phyloP scores from a whole-genome alignment of 2,113 vertebrate species.

The Lucifuga dentata region DNA sequence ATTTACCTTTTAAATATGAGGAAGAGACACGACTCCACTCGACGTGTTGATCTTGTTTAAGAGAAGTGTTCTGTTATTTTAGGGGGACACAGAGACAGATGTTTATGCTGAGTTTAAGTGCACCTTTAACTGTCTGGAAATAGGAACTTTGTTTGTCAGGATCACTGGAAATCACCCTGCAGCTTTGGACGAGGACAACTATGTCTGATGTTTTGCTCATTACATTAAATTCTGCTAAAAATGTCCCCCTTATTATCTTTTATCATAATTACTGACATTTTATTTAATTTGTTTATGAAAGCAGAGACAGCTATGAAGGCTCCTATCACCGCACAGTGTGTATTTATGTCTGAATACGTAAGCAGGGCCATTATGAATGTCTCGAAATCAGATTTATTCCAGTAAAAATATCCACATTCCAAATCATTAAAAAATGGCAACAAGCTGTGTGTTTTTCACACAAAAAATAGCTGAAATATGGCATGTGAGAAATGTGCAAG shows the following conservation, averaged over 20 bases:
- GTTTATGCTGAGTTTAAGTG: conserved; percentile 28
- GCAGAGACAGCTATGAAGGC: conserved; percentile 45
- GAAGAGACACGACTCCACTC: not conserved
- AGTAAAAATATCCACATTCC: conserved; percentile 68
- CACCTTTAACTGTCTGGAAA: conserved; percentile 81
- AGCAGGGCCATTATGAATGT: conserved; percentile 67
- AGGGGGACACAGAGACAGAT: conserved; percentile 6
- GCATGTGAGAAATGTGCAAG: conserved; percentile 77
- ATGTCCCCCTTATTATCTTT: conserved; percentile 12
- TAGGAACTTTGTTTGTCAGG: conserved; percentile 84
- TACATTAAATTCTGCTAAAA: conserved; percentile 11
- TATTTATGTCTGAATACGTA: conserved; percentile 61
- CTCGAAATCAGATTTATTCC: conserved; percentile 71
- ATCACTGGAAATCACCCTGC: conserved; percentile 82
- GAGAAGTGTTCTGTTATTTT: conserved; percentile 1
- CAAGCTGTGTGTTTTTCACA: conserved; percentile 56
- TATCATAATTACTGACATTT: conserved; percentile 39
- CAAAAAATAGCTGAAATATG: conserved; percentile 69
- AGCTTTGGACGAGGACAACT: conserved; percentile 71
- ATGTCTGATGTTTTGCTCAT: conserved; percentile 26
- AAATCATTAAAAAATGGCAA: conserved; percentile 76
- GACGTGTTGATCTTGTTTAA: conserved; percentile 22
- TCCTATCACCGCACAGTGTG: conserved; percentile 25
- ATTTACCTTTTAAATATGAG: conserved; percentile 4
- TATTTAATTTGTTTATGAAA: conserved; percentile 54